Percentiles rank a stretch among this genome's conserved stretches.
Evolutionary conservation across 2,888 invertebrate genomes (phyloP).

Genomic region (Auanema sp.): DNA sequence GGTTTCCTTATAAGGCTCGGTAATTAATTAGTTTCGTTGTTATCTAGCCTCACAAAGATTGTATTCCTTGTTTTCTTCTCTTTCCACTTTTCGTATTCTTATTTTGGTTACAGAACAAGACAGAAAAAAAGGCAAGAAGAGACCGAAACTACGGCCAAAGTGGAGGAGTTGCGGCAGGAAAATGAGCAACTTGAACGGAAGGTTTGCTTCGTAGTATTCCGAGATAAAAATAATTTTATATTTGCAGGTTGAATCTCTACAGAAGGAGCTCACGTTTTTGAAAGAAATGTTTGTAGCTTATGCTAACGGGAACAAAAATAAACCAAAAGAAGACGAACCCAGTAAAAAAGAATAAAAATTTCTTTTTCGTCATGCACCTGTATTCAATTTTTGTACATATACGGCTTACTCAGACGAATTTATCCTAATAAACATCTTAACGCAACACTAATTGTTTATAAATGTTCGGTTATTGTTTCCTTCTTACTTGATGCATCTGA

Average conservation of each 20-base stretch:
- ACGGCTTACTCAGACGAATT: background rate
- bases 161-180: constrained; percentile 57
- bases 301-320: constrained; percentile 41
- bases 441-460: background rate
- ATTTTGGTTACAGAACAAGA: constrained; percentile 42
- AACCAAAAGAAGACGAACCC: constrained; percentile 12
- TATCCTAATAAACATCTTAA: background rate
- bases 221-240: background rate
- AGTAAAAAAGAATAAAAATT: background rate
- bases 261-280: constrained; percentile 59
- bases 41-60: background rate
- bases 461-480: background rate
- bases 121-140: constrained; percentile 63
- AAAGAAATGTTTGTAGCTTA: constrained; percentile 64
- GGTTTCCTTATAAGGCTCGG: too few species aligned
- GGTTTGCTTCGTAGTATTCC: constrained; percentile 20
- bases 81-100: background rate
- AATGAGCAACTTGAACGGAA: constrained; percentile 60
- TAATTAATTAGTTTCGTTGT: too few species aligned
- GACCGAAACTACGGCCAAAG: constrained; percentile 50
- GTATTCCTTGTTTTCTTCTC: background rate
- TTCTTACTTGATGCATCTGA: too few species aligned
- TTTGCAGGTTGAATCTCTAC: constrained; percentile 55
- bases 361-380: background rate
- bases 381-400: background rate